A percentile compares a stretch with the other conserved stretches of the same genome.
These are phyloP conservation scores for Gavia stellata DNA, from an alignment of 2,113 vertebrate species.

Conservation along the genomic window DNA sequence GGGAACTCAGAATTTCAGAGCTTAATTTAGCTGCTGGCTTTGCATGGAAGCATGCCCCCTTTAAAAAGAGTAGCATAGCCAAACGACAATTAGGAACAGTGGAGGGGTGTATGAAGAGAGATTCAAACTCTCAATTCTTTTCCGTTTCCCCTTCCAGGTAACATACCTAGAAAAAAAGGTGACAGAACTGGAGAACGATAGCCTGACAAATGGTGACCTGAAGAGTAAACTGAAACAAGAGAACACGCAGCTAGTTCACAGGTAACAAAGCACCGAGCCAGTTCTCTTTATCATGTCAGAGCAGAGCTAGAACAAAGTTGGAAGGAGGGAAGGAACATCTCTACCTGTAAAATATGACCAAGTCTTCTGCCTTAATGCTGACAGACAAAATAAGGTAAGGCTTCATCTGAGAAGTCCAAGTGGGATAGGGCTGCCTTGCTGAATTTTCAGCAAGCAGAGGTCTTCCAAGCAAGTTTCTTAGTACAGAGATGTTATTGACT, in stretches of 20 bases:
- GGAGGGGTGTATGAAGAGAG: background rate
- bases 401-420: background rate
- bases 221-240: constrained; percentile 94
- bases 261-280: constrained; percentile 66
- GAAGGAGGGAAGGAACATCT: background rate
- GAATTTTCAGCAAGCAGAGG: background rate
- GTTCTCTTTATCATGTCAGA: background rate
- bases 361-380: background rate
- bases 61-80: background rate
- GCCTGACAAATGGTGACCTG: constrained; percentile 82
- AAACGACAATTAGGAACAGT: background rate
- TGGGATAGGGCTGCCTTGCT: background rate
- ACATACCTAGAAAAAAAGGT: constrained; percentile 92
- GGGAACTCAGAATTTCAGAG: background rate
- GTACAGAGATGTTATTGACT: background rate
- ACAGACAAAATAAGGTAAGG: background rate
- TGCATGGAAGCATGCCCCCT: background rate
- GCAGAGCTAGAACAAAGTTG: background rate
- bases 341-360: background rate
- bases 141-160: constrained; percentile 71
- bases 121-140: background rate
- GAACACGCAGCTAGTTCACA: constrained; percentile 93
- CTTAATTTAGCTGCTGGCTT: background rate
- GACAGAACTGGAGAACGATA: constrained; percentile 90
- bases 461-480: background rate